Conservation (phyloP, 1,140 invertebrate species). For the Penaeus indicus region DNA sequence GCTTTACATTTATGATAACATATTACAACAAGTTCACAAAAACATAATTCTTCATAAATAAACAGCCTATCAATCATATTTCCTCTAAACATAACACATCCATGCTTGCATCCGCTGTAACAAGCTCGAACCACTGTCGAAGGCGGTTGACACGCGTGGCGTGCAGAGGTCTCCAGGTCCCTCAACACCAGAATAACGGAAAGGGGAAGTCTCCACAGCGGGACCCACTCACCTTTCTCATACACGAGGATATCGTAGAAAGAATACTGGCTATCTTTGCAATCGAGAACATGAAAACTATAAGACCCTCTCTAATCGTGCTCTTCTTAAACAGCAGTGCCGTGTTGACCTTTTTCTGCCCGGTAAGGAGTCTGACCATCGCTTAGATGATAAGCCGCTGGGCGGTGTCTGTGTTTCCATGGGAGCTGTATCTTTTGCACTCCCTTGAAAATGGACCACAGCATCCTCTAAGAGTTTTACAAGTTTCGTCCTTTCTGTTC, state of each 20-base stretch:
- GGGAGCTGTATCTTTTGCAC: constrained; percentile 69
- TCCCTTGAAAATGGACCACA: constrained; percentile 77
- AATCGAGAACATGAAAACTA: constrained; percentile 95
- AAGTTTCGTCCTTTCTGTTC: constrained; percentile 84
- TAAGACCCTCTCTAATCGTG: constrained; percentile 87
- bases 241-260: constrained; percentile 78
- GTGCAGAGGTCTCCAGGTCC: constrained; percentile 90
- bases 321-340: constrained; percentile 83
- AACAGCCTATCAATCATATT: too few species aligned
- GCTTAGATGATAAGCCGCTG: constrained; percentile 94
- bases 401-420: constrained; percentile 75
- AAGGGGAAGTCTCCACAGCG: constrained; percentile 96
- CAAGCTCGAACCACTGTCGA: constrained; percentile 98
- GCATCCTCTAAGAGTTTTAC: constrained; percentile 84
- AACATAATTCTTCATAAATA: too few species aligned
- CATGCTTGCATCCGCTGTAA: constrained; percentile 73
- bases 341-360: constrained; percentile 79
- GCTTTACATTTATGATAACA: too few species aligned
- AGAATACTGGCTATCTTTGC: constrained; percentile 87
- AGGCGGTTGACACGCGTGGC: constrained; percentile 93
- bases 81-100: background rate
- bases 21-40: too few species aligned
- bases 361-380: constrained; percentile 81
- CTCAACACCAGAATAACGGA: constrained; percentile 97
- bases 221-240: constrained; percentile 91